These are phyloP conservation scores for Lathamus discolor DNA, from an alignment of 2,113 vertebrate species.

Conservation along the genomic window DNA sequence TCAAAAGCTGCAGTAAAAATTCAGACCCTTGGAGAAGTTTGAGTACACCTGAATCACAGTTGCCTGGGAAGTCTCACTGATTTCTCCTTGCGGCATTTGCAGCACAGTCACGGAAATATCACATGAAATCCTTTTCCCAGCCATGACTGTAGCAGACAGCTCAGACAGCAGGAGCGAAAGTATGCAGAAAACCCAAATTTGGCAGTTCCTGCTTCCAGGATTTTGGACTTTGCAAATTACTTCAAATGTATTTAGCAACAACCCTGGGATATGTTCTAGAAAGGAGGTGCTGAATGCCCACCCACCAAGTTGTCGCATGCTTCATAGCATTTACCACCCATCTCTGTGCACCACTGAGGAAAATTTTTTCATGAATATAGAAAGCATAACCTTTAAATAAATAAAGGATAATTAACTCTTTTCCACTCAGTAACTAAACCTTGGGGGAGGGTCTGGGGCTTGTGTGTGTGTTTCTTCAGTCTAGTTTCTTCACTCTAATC, in stretches of 20 bases:
- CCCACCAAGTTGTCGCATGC: not conserved
- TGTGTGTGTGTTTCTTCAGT: not conserved
- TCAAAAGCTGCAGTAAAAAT: not conserved
- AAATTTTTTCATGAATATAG: not conserved
- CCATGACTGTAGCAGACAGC: not conserved
- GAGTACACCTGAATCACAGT: not conserved
- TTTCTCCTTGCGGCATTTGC: not conserved
- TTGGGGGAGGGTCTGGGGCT: too few species aligned
- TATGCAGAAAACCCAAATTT: conserved; percentile 5
- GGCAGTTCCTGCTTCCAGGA: not conserved
- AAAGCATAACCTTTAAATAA: conserved; percentile 19
- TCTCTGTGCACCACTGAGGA: not conserved
- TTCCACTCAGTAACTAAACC: not conserved
- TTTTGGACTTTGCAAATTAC: not conserved
- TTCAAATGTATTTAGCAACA: not conserved
- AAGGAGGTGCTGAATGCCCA: conserved; percentile 2
- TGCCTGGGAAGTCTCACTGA: not conserved
- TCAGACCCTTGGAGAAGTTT: not conserved
- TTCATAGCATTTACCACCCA: not conserved
- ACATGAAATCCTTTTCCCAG: not conserved
- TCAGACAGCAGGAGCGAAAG: not conserved
- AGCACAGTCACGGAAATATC: not conserved
- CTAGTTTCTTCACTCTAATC: too few species aligned
- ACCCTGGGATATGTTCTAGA: not conserved
- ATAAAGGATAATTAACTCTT: not conserved